Base-by-base conservation (phyloP, 2,797 vertebrate species). In the Falco rusticolus region DNA sequence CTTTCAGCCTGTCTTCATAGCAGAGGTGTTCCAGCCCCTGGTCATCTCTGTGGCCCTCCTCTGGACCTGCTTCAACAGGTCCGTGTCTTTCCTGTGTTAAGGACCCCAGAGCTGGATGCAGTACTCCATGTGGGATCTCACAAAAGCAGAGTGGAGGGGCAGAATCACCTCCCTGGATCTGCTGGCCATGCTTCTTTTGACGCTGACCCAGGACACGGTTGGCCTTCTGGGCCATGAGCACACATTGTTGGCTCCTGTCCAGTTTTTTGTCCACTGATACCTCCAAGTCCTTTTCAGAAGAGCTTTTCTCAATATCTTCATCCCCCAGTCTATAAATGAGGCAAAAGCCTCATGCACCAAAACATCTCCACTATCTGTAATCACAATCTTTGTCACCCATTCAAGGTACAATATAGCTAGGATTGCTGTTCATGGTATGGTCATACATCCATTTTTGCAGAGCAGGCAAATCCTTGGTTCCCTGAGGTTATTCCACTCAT, bases 131-230 rank as follows among this genome's bases (percentile, higher is more conserved):
- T 43, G 31, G 8, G 15, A 25, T 86, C 47, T 45, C 39, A 69
- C 2, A 2, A 28, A 33, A 28, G 43, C 0, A 2, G 29, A 75
- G 71, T 0, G 53, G 31, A 76, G 28, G 11, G 41, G 9, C 8
- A 63, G 18, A 56, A 65, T 41, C 24, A 14, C 22, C 11, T 74
- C 59, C 19, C 60, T 56, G 1, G 2, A 12, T n/a, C 16, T 47
- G 16, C n/a, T 47, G 26, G 3, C 16, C 24, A n/a, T 0, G 1
- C 15, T 57, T 6, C 24, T 74, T 48, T 12, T 22, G 21, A 56
- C 37, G 81, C 33, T 64, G 59, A 43, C 4, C 19, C 20, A 33
- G 33, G 18, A 39, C 15, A 9, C 2, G 2, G 9, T 2, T 8
- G 6, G 5, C 7, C 5, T 72, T 90, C 50, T 54, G 43, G 43